Base-by-base conservation (phyloP, 2,113 vertebrate species). In the Carassius gibelio region DNA sequence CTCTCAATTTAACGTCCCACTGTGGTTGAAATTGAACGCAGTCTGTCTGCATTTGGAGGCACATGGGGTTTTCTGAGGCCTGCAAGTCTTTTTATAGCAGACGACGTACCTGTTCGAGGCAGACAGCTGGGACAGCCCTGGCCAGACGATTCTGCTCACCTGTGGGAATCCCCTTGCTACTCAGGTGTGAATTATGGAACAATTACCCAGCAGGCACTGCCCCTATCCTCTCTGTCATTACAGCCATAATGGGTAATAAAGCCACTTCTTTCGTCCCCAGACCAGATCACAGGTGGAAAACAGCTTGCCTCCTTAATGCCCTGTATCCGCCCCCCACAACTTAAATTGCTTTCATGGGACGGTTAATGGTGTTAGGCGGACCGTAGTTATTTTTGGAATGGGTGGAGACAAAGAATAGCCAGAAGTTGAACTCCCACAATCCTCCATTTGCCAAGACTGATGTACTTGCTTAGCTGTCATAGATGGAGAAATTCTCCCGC, bases 181-280 rank as follows among this genome's bases (percentile, higher is more conserved):
- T 89, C 85, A 88, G 90, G 83, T 88, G 85, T 88, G 88, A 90
- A 89, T 90, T 89, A 90, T 88, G 81, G 88, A 84, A 85, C 88
- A 89, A 86, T 88, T 89, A 86, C 87, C 83, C 87, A 85, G 82
- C 87, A 89, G 86, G 81, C 76, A 64, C 50, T 36, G 69, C 87
- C 76, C 66, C 72, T 80, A 80, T 82, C 74, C 80, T 52, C 87
- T 88, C 88, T 88, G 85, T 90, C 88, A 90, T 91, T 92, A 90
- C 77, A 66, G 72, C 17, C 77, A 84, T 81, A 38, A 62, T 59
- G 30, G 82, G 83, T 83, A 82, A 88, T 88, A 88, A 91, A 91
- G 86, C 82, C 68, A 15, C 75, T 52, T 21, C 71, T 5, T 79
- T 81, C 84, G 81, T 38, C 74, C 79, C 45, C 59, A 26, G 38